Evolutionary conservation across 2,113 vertebrate genomes (phyloP).

Genomic region (Hiodon tergisus): DNA sequence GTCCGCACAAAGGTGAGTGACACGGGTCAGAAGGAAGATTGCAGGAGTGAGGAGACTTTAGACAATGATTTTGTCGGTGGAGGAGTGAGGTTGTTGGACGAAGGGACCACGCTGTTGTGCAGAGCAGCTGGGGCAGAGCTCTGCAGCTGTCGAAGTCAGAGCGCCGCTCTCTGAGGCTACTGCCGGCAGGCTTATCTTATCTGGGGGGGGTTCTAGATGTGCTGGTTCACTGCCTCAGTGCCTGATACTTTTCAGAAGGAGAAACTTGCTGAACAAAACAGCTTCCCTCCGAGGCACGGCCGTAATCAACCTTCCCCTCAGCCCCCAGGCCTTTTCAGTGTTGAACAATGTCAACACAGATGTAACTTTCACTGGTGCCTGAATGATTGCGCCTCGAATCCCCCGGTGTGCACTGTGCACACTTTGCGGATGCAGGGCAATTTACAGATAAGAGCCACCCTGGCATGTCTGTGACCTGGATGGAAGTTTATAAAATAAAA

Average conservation of each 20-base stretch:
- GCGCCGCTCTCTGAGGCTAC: background rate
- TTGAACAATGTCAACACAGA: constrained; percentile 26
- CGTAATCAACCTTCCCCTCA: background rate
- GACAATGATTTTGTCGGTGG: constrained; percentile 7
- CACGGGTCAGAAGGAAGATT: background rate
- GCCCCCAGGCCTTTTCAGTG: background rate
- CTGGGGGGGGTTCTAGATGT: background rate
- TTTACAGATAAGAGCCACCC: background rate
- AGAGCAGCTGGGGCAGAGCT: background rate
- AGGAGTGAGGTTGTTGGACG: background rate
- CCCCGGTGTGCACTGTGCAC: background rate
- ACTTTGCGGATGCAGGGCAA: background rate
- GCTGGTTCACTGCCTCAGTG: constrained; percentile 22
- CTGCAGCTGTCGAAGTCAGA: background rate
- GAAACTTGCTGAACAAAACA: constrained; percentile 17
- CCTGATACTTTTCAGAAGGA: constrained; percentile 13
- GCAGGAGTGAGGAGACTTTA: background rate
- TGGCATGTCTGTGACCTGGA: background rate
- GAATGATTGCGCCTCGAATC: background rate
- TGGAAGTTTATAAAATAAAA: background rate
- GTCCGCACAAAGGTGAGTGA: background rate
- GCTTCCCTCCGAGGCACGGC: background rate
- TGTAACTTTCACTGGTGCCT: constrained; percentile 19
- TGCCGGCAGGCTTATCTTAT: background rate
- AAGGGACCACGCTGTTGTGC: background rate